Evolutionary conservation across 2,888 invertebrate genomes (phyloP), one percentile per base, ranked within the genome.

Genomic region (Synanthedon formicaeformis): DNA sequence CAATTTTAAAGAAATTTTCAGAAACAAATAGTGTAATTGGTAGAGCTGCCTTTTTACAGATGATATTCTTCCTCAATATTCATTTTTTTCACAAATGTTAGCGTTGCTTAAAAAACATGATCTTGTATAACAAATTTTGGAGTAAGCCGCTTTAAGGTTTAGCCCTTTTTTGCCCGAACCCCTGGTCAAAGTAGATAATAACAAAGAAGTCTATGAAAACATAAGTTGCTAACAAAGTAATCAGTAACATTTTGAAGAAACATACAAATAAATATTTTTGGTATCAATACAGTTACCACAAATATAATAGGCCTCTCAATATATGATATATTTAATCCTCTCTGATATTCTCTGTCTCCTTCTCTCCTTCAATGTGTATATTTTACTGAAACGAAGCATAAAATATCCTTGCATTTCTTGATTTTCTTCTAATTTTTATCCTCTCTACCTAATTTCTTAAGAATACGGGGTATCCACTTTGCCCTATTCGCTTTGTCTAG

Each of bases 351-450:
- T 41, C 41, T n/a, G n/a, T 41, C 12, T 41, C 5, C 41, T 41
- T 41, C 1, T 41, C 41, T 12, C n/a, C 41, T 12, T 41, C 12
- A 41, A 41, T 41, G 5, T 41, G 5, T 41, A 41, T 12, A 41
- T 41, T 41, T 41, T n/a, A 41, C 41, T n/a, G 12, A 5, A 50
- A 12, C 4, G 13, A 16, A 23, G 16, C 16, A 16, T 18, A 50
- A 50, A 13, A 18, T 18, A 50, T 48, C 52, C 11, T 52, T 49
- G 40, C n/a, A 48, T 52, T 52, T 13, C 48, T 52, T n/a, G 49
- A 52, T 52, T 52, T 48, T 49, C 14, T 13, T 41, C 48, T 49
- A 40, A 52, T 18, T 48, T 40, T 34, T 56, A 54, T 54, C 53
- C 52, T 53, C 54, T 53, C 16, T 52, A 52, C 40, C 48, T 51